Evolutionary conservation across 1,140 invertebrate species (phyloP).

Genomic region (Ceratina calcarata): DNA sequence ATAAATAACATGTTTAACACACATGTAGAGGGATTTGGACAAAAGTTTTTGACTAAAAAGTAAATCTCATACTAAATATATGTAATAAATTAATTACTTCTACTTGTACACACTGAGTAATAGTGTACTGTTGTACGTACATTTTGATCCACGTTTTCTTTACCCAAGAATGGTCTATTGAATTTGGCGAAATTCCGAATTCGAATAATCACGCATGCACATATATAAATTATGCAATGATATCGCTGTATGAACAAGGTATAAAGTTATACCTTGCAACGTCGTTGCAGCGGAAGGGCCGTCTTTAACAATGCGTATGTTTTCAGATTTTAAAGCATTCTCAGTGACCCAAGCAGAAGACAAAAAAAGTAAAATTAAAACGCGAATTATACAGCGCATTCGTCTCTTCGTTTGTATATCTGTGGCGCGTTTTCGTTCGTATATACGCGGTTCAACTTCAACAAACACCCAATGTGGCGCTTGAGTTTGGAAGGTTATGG

Average conservation of each 20-base stretch:
- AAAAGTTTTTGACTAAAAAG: too few relatives aligned
- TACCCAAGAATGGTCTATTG: neutral
- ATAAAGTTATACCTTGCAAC: too few relatives aligned
- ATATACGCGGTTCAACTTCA: conserved; percentile 55
- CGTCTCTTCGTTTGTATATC: conserved; percentile 49
- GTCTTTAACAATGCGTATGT: conserved; percentile 24
- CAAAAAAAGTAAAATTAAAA: conserved; percentile 53
- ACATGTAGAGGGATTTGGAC: too few relatives aligned
- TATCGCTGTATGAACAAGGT: conserved; percentile 27
- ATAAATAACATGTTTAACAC: too few relatives aligned
- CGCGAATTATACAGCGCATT: conserved; percentile 30
- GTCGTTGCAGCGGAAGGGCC: conserved; percentile 6
- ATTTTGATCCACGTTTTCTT: neutral
- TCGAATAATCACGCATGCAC: neutral
- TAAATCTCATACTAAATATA: too few relatives aligned
- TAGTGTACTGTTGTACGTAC: too few relatives aligned
- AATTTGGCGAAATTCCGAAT: neutral
- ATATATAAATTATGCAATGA: conserved; percentile 18
- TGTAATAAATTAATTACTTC: too few relatives aligned
- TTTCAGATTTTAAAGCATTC: conserved; percentile 39
- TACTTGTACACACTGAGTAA: too few relatives aligned
- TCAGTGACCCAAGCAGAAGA: conserved; percentile 41
- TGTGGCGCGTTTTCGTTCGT: conserved; percentile 48
- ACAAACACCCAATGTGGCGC: conserved; percentile 70
- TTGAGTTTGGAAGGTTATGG: conserved; percentile 75